Conservation (phyloP, 2,888 invertebrate genomes). For the Pachymerium ferrugineum region DNA sequence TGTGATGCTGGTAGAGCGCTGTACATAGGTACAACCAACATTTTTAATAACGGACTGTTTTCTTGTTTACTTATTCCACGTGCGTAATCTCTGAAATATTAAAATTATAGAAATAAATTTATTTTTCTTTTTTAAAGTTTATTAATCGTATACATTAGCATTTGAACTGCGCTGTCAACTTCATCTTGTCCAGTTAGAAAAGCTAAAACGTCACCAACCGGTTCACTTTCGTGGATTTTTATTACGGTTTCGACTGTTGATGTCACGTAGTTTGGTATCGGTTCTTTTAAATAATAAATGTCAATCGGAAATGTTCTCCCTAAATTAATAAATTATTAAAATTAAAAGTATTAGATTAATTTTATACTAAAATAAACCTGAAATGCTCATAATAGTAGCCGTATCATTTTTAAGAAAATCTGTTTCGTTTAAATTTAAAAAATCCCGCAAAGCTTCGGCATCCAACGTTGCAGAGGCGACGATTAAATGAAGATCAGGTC, state of each 20-base stretch:
- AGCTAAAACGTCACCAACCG: slow-evolving; percentile 78
- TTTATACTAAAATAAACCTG: too few relatives aligned
- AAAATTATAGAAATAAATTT: not conserved
- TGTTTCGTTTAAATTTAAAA: slow-evolving; percentile 60
- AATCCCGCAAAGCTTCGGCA: slow-evolving; percentile 74
- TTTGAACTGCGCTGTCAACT: slow-evolving; percentile 64
- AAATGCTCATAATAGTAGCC: slow-evolving; percentile 73
- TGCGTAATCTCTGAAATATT: slow-evolving; percentile 44
- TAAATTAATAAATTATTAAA: too few relatives aligned
- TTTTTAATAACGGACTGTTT: slow-evolving; percentile 36
- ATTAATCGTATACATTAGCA: slow-evolving; percentile 44
- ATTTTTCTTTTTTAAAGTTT: not conserved
- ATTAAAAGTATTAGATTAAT: too few relatives aligned
- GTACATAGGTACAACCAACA: slow-evolving; percentile 82
- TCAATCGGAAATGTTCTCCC: slow-evolving; percentile 84
- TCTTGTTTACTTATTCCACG: slow-evolving; percentile 37
- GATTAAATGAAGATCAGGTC: slow-evolving; percentile 72
- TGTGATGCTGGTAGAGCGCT: slow-evolving; percentile 79
- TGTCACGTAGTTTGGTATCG: slow-evolving; percentile 83
- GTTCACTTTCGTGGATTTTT: slow-evolving; percentile 70
- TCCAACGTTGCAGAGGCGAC: slow-evolving; percentile 95
- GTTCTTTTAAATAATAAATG: slow-evolving; percentile 72
- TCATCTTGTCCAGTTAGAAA: slow-evolving; percentile 94
- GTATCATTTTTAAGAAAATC: slow-evolving; percentile 55
- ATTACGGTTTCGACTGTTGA: slow-evolving; percentile 79